Percentiles rank a stretch among this genome's conserved stretches.
These are phyloP conservation scores for Helarctos malayanus DNA, from an alignment of 2,797 vertebrate genomes.

Conservation along the genomic window DNA sequence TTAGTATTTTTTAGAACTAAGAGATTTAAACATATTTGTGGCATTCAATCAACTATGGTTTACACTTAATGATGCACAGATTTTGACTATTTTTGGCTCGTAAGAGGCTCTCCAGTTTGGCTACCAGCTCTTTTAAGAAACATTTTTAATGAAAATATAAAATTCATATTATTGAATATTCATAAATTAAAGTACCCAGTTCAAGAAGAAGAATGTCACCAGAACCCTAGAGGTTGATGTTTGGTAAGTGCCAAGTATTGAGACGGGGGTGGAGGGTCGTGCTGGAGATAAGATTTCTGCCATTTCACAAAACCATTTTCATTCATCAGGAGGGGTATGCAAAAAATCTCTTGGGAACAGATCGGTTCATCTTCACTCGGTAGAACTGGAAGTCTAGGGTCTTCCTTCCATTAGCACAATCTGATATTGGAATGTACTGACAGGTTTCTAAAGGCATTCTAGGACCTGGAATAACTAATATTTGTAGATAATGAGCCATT, in stretches of 20 bases:
- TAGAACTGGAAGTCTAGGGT: neutral
- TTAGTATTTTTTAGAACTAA: neutral
- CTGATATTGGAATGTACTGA: neutral
- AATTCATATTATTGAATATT: neutral
- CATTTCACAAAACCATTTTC: neutral
- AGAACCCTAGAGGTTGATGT: too few relatives aligned
- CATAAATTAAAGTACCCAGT: neutral
- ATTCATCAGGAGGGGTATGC: neutral
- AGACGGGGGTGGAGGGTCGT: fast-evolving
- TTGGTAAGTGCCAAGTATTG: too few relatives aligned
- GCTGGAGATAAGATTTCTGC: neutral
- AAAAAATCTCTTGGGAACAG: neutral
- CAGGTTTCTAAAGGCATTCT: neutral
- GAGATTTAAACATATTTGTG: neutral
- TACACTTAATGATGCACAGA: neutral
- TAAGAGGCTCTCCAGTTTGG: neutral
- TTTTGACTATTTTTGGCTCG: neutral
- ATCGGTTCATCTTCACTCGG: neutral
- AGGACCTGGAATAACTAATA: neutral
- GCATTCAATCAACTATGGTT: neutral
- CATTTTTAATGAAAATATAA: neutral
- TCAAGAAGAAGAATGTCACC: neutral
- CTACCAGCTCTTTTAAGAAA: neutral
- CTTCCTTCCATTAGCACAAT: neutral
- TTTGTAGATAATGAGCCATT: neutral